Conservation (phyloP, 2,797 vertebrate species). For the Phrynocephalus guinanensis region DNA sequence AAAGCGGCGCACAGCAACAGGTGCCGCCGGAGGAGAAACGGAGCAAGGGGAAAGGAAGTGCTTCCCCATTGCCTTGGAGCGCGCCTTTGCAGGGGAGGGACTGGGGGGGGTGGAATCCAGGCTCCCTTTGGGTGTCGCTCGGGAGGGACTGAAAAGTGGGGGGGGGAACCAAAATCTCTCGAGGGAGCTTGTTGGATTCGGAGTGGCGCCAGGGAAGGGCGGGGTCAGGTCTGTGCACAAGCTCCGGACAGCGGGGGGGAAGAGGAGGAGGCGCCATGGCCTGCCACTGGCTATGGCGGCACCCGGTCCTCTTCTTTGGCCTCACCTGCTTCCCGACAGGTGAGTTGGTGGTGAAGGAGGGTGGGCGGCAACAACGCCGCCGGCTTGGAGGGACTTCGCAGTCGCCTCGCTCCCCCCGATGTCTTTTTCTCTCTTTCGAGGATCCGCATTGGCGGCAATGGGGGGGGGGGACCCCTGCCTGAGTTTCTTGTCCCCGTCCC, state of each 20-base stretch:
- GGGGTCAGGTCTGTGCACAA: neutral
- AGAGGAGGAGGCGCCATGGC: slow-evolving; percentile 57
- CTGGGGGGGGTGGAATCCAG: neutral
- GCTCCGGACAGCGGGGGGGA: slow-evolving; percentile 22
- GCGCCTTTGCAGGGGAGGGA: neutral
- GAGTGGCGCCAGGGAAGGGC: slow-evolving; percentile 31
- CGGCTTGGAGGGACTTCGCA: too few relatives aligned
- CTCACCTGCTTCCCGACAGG: slow-evolving; percentile 75
- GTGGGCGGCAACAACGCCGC: neutral
- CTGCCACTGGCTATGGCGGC: neutral
- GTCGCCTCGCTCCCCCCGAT: too few relatives aligned
- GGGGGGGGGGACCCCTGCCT: neutral
- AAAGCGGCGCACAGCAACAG: neutral
- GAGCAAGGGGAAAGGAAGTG: neutral
- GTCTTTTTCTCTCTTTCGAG: neutral
- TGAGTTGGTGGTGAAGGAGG: slow-evolving; percentile 62
- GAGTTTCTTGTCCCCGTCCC: neutral
- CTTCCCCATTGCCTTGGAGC: neutral
- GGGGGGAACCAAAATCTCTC: too few relatives aligned
- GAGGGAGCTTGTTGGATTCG: too few relatives aligned
- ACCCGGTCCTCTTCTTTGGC: slow-evolving; percentile 48
- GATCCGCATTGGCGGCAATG: neutral
- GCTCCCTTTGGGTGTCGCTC: too few relatives aligned
- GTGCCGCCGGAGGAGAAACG: neutral
- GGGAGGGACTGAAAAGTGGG: neutral